Conservation (phyloP, 2,888 invertebrate species). For the Lamellibrachia columna region DNA sequence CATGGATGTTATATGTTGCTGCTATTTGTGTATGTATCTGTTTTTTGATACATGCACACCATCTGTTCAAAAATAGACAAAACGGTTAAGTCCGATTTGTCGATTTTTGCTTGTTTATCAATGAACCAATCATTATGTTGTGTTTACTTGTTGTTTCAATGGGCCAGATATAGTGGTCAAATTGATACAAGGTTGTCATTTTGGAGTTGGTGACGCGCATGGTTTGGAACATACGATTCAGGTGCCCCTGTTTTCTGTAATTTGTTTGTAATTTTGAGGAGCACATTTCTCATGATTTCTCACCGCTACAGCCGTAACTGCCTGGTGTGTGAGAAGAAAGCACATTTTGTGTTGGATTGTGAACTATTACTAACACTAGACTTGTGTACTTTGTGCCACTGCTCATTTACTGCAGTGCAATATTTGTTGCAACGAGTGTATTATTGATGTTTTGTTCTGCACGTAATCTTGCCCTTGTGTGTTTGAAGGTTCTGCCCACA, state of each 20-base stretch:
- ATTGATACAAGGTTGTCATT: neutral
- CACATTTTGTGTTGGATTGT: neutral
- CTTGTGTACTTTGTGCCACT: neutral
- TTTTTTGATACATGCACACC: constrained; percentile 7
- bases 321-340: neutral
- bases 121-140: neutral
- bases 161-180: neutral
- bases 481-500: neutral
- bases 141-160: neutral
- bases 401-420: neutral
- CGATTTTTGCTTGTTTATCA: neutral
- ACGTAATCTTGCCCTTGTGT: neutral
- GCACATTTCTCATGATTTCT: neutral
- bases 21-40: constrained; percentile 4
- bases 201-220: neutral
- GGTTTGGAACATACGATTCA: neutral
- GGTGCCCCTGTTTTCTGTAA: neutral
- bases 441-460: neutral
- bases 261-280: neutral
- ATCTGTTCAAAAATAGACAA: constrained; percentile 9
- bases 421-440: neutral
- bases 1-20: neutral
- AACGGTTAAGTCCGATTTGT: neutral
- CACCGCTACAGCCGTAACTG: neutral
- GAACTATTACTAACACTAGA: neutral